Evolutionary conservation across 2,113 vertebrate species (phyloP), one percentile per base, ranked within the genome.

Genomic region (Narcine bancroftii): DNA sequence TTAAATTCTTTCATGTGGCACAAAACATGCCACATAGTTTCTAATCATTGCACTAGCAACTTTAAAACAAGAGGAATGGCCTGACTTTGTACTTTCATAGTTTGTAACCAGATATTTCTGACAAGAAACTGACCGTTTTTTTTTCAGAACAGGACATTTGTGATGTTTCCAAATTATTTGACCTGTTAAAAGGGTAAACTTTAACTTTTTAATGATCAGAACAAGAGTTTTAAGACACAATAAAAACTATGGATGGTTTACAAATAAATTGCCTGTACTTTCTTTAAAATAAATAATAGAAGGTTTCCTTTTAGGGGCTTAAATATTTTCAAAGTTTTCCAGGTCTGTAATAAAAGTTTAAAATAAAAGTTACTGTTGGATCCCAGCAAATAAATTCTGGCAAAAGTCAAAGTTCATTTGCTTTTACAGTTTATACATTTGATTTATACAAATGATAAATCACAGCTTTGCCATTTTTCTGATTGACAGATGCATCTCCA

Each of bases 381-480:
- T 36, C n/a, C 42, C 63, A 17, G 26, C 24, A 69, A 91, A 47
- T 45, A 71, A 17, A 91, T 91, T 47, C 63, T 91, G 65, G 42
- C 63, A 71, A 10, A 69, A 91, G 63, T 91, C 89, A 91, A 71
- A 91, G 89, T 47, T 69, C 65, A 69, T 91, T 91, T 91, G 13
- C 45, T 69, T 91, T 89, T 77, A 9, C 33, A 36, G 81, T 87
- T 91, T 91, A 65, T 47, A 69, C 26, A 45, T 87, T 36, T 63
- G 81, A 71, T 71, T 91, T 13, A 42, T 91, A 33, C 89, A 42
- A 71, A 47, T 71, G 65, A 91, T 91, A 47, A 91, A 91, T 91
- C 66, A 65, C n/a, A 24, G 42, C 39, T 42, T n/a, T 91, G 87
- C 71, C 63, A 91, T 42, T 71, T 91, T 71, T 47, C 89, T 91